Percentiles rank a stretch among this genome's conserved stretches.
Evolutionary conservation across 2,888 invertebrate species (phyloP).

Genomic region (Rhagonycha fulva): DNA sequence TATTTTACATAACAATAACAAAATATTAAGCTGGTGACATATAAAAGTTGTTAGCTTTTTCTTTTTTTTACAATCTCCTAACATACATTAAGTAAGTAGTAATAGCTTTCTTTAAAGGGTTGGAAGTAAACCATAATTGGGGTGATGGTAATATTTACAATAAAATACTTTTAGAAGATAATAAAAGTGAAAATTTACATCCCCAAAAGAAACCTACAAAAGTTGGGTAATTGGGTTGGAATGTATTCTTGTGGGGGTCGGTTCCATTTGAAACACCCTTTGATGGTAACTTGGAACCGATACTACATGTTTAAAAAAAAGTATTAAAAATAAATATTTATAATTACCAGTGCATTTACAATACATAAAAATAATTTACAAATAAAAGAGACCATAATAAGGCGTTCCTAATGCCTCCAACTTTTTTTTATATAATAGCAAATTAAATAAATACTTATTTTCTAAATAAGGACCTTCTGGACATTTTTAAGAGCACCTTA

Average conservation of each 20-base stretch:
- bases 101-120: not conserved
- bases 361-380: not conserved
- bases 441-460: not conserved
- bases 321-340: not conserved
- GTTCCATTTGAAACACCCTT: not conserved
- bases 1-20: not conserved
- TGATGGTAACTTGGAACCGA: not conserved
- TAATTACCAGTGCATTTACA: not conserved
- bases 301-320: not conserved
- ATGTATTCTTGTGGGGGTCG: not conserved
- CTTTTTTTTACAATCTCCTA: not conserved
- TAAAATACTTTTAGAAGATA: not conserved
- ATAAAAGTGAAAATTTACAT: not conserved
- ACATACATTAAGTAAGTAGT: not conserved
- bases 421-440: not conserved
- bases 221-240: not conserved
- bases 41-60: not conserved
- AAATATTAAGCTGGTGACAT: not conserved
- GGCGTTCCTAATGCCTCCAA: not conserved
- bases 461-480: not conserved
- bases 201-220: not conserved
- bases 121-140: not conserved
- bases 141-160: not conserved
- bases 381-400: not conserved
- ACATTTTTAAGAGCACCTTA: not conserved